Evolutionary conservation across 2,797 vertebrate genomes (phyloP).

Genomic region (Dallia pectoralis): DNA sequence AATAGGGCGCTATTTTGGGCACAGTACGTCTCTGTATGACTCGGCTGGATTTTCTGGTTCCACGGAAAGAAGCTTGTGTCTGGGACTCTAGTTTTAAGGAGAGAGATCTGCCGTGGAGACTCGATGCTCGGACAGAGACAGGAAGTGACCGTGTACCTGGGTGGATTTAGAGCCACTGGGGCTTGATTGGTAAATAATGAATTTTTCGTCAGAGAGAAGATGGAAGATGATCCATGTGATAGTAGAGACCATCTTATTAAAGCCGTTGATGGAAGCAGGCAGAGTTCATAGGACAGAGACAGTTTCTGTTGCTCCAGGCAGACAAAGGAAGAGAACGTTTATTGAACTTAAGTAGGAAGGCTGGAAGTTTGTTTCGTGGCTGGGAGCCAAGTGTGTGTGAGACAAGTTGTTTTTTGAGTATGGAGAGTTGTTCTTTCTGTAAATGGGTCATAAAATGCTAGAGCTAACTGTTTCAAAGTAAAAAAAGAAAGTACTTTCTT

Average conservation of each 20-base stretch:
- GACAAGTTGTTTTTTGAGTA: no score
- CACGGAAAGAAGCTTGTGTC: background rate
- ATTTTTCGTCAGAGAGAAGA: background rate
- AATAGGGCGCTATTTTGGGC: background rate
- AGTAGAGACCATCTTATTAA: background rate
- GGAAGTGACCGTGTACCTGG: background rate
- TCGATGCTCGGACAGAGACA: background rate
- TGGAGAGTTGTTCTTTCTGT: no score
- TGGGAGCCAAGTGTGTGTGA: no score
- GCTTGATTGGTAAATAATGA: background rate
- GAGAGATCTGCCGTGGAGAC: background rate
- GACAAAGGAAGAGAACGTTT: background rate
- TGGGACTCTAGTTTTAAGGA: background rate
- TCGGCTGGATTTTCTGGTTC: background rate
- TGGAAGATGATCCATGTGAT: background rate
- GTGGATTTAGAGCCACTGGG: background rate
- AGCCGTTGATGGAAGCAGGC: background rate
- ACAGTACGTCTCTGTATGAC: background rate
- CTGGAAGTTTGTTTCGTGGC: no score
- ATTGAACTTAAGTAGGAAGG: no score
- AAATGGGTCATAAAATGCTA: no score
- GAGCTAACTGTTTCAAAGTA: no score
- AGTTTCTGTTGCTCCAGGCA: background rate
- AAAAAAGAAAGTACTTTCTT: no score
- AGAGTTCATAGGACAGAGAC: background rate